phyloP scores from a whole-genome alignment of 2,888 invertebrate species.

The Troides oblongomaculatus region DNA sequence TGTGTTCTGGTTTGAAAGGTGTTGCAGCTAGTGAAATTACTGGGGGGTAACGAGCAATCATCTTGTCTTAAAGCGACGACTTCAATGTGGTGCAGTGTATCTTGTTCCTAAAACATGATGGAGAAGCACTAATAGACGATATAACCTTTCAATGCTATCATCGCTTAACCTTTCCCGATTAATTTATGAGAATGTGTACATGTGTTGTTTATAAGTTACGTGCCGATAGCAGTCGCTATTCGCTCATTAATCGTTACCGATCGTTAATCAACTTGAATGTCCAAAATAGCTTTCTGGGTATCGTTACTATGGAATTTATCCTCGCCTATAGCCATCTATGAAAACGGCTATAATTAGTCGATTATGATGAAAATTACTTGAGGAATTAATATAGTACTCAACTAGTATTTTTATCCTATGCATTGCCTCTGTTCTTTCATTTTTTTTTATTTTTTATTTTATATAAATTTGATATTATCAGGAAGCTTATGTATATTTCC shows the following conservation, averaged over 20 bases:
- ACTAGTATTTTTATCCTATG: neutral
- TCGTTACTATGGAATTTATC: constrained; percentile 19
- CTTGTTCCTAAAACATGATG: too few species aligned
- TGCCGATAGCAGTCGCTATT: constrained; percentile 15
- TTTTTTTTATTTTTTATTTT: neutral
- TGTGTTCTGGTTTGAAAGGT: too few species aligned
- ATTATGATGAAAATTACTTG: neutral
- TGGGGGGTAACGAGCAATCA: too few species aligned
- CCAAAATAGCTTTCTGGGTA: constrained; percentile 26
- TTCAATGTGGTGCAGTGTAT: too few species aligned
- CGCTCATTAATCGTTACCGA: constrained; percentile 26
- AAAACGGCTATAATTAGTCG: constrained; percentile 14
- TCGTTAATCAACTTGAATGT: constrained; percentile 26
- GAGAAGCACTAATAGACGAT: too few species aligned
- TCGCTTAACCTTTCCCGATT: neutral
- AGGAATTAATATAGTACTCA: neutral
- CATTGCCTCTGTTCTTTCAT: too few species aligned
- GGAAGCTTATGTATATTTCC: constrained; percentile 6
- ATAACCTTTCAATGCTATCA: neutral
- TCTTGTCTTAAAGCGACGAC: too few species aligned
- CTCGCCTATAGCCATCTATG: constrained; percentile 12
- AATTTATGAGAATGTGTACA: neutral
- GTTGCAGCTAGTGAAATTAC: too few species aligned
- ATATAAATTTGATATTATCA: neutral
- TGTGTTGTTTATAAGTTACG: neutral